phyloP scores from a whole-genome alignment of 2,113 vertebrate genomes.

The Loxodonta africana region DNA sequence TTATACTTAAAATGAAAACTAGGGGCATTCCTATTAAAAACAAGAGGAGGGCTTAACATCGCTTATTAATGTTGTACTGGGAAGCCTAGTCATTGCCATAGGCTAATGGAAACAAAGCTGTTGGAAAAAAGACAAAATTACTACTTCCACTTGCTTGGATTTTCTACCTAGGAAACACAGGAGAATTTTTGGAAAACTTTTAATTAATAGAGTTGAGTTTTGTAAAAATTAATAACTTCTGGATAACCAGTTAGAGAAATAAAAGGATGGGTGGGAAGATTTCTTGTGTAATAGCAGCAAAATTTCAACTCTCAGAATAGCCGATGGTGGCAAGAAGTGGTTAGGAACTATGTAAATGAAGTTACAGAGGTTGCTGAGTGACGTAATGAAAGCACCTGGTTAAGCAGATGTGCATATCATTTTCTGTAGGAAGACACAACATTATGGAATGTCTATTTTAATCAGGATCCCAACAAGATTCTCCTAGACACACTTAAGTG shows the following conservation, averaged over 20 bases:
- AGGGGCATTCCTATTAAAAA: neutral
- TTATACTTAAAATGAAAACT: neutral
- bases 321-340: neutral
- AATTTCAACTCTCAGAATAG: neutral
- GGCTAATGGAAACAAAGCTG: neutral
- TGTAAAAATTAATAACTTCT: slow-evolving; percentile 35
- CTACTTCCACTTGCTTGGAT: neutral
- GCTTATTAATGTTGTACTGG: neutral
- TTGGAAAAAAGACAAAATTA: neutral
- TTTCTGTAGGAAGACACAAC: slow-evolving; percentile 12
- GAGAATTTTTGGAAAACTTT: slow-evolving; percentile 5
- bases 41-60: neutral
- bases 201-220: neutral
- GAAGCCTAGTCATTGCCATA: neutral
- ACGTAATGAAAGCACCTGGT: neutral
- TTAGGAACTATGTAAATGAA: neutral
- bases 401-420: neutral
- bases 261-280: neutral
- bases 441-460: slow-evolving; percentile 45
- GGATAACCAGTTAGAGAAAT: slow-evolving; percentile 16
- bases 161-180: slow-evolving; percentile 17
- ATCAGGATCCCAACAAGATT: neutral
- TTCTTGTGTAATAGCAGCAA: neutral
- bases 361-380: neutral
- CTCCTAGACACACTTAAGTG: neutral